Conservation (phyloP, 2,797 vertebrate species). For the Bradypus variegatus region DNA sequence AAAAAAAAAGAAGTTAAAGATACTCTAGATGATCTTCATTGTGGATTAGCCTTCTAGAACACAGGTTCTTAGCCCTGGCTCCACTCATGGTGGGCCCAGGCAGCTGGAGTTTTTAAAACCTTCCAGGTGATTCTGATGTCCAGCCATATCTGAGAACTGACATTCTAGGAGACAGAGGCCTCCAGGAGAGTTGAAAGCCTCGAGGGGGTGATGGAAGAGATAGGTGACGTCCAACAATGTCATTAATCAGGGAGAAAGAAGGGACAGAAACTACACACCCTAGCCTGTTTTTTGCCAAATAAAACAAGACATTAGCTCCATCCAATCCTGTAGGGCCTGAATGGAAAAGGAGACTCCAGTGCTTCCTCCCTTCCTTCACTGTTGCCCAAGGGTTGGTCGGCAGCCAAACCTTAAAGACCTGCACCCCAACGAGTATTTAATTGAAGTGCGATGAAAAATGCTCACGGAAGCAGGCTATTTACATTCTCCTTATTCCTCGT, state of each 20-base stretch:
- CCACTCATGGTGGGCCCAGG: neutral
- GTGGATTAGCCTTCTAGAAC: neutral
- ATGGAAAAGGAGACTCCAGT: neutral
- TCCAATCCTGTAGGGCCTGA: neutral
- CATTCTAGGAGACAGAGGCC: neutral
- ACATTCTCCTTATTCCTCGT: neutral
- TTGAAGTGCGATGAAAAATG: neutral
- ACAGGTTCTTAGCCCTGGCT: neutral
- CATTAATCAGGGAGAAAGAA: slow-evolving; percentile 16
- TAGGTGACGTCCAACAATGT: neutral
- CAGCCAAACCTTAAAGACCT: neutral
- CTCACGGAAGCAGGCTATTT: neutral
- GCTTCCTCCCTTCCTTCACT: too few species aligned
- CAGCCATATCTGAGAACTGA: neutral
- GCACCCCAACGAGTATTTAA: neutral
- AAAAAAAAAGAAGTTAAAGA: neutral
- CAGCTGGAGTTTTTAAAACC: neutral
- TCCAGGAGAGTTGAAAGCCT: neutral
- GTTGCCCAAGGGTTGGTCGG: neutral
- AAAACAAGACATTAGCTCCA: neutral
- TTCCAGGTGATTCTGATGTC: neutral
- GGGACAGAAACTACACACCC: neutral
- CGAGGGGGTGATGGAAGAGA: neutral
- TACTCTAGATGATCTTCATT: neutral
- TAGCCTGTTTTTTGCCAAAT: neutral